Percentiles rank a stretch among this genome's conserved stretches.
Conservation (phyloP, 2,888 invertebrate genomes). For the Pyrgus malvae region DNA sequence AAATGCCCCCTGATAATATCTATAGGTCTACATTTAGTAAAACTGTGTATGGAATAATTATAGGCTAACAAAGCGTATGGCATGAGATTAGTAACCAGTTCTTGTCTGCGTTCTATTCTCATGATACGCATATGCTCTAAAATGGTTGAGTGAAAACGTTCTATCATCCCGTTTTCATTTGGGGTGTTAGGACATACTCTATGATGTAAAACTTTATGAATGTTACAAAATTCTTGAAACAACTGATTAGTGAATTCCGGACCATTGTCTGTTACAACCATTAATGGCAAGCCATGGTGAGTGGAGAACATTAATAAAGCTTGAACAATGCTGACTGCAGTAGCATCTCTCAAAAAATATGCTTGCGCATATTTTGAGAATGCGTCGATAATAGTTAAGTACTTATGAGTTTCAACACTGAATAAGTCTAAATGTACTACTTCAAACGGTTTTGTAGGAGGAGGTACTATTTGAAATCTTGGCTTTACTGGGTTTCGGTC, state of each 20-base stretch:
- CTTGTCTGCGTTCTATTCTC: conserved; percentile 15
- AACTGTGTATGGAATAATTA: conserved; percentile 36
- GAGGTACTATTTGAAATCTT: conserved; percentile 29
- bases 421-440: conserved; percentile 32
- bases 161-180: conserved; percentile 32
- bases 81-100: background rate
- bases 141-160: conserved; percentile 28
- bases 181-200: conserved; percentile 27
- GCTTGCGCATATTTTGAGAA: conserved; percentile 23
- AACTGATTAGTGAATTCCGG: conserved; percentile 38
- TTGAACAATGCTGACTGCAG: background rate
- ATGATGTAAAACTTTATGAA: conserved; percentile 33
- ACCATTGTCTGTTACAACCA: conserved; percentile 34
- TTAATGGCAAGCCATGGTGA: conserved; percentile 35
- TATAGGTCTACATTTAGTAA: conserved; percentile 35
- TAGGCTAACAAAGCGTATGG: conserved; percentile 29
- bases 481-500: conserved; percentile 34
- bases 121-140: conserved; percentile 31
- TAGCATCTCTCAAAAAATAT: conserved; percentile 16
- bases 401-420: conserved; percentile 23
- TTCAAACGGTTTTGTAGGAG: conserved; percentile 32
- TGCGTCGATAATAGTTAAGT: conserved; percentile 18
- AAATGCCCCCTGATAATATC: conserved; percentile 38
- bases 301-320: conserved; percentile 26
- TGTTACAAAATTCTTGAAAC: conserved; percentile 29